Conservation (phyloP, 2,888 invertebrate species). For the Bombylius discolor region DNA sequence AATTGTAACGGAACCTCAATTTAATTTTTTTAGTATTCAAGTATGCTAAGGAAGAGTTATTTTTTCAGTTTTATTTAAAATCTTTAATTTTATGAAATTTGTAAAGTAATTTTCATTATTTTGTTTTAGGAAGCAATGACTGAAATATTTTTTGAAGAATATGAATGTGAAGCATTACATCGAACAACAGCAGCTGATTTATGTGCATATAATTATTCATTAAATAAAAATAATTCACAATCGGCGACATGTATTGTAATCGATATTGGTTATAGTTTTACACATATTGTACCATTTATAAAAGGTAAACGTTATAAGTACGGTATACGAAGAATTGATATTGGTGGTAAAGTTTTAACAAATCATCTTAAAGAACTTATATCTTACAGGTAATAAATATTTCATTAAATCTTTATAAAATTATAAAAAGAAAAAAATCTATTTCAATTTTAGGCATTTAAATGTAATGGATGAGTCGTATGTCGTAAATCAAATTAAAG, state of each 20-base stretch:
- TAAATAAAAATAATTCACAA: constrained; percentile 39
- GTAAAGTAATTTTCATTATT: not conserved
- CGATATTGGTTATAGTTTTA: constrained; percentile 92
- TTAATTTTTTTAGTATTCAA: constrained; percentile 83
- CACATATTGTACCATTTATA: constrained; percentile 85
- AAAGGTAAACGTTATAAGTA: constrained; percentile 56
- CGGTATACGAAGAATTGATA: constrained; percentile 72
- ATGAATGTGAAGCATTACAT: constrained; percentile 72
- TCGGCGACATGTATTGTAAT: constrained; percentile 64
- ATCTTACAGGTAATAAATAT: constrained; percentile 56
- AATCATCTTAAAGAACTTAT: constrained; percentile 96
- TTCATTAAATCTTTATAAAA: too few species aligned
- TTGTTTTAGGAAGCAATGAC: constrained; percentile 82
- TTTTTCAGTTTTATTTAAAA: too few species aligned
- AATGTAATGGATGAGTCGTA: constrained; percentile 99
- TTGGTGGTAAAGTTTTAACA: constrained; percentile 93
- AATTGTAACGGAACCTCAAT: constrained; percentile 85
- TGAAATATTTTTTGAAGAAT: constrained; percentile 97
- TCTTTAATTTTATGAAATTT: not conserved
- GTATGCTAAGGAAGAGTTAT: not conserved
- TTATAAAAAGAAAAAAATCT: too few species aligned
- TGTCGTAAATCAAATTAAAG: constrained; percentile 96
- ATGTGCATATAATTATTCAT: constrained; percentile 50
- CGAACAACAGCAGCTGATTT: constrained; percentile 71
- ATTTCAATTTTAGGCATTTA: constrained; percentile 49